A percentile compares a stretch with the other conserved stretches of the same genome.
Evolutionary conservation across 2,797 vertebrate species (phyloP).

Genomic region (Silurus lanzhouensis): DNA sequence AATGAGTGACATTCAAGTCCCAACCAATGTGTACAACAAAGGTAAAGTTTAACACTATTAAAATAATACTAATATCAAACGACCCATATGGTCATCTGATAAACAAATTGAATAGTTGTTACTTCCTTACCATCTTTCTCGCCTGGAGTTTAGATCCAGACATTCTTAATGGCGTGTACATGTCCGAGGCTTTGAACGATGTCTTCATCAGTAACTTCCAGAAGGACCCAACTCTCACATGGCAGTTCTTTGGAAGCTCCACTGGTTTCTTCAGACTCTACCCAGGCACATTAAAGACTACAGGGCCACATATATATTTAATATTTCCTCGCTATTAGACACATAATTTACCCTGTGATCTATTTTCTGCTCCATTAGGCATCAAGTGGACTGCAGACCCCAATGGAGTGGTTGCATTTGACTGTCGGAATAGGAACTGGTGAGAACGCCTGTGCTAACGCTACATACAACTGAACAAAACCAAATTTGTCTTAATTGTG

Average conservation of each 20-base stretch:
- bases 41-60: slow-evolving; percentile 67
- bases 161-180: slow-evolving; percentile 94
- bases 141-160: slow-evolving; percentile 77
- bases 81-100: neutral
- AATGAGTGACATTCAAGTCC: slow-evolving; percentile 89
- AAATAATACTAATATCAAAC: neutral
- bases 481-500: slow-evolving; percentile 26
- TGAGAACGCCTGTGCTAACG: slow-evolving; percentile 68
- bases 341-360: neutral
- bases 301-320: neutral
- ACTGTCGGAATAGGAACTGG: slow-evolving; percentile 97
- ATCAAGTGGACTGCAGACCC: slow-evolving; percentile 95
- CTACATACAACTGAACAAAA: neutral
- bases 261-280: slow-evolving; percentile 96
- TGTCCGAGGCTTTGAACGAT: slow-evolving; percentile 92
- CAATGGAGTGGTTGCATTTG: slow-evolving; percentile 92
- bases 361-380: slow-evolving; percentile 70
- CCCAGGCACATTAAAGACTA: slow-evolving; percentile 76
- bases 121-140: neutral
- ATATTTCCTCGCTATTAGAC: neutral
- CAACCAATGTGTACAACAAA: slow-evolving; percentile 98
- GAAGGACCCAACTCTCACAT: slow-evolving; percentile 93
- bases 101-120: neutral
- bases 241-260: slow-evolving; percentile 97
- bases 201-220: slow-evolving; percentile 91